Conservation (phyloP, 2,797 vertebrate genomes). For the Bradypus variegatus region DNA sequence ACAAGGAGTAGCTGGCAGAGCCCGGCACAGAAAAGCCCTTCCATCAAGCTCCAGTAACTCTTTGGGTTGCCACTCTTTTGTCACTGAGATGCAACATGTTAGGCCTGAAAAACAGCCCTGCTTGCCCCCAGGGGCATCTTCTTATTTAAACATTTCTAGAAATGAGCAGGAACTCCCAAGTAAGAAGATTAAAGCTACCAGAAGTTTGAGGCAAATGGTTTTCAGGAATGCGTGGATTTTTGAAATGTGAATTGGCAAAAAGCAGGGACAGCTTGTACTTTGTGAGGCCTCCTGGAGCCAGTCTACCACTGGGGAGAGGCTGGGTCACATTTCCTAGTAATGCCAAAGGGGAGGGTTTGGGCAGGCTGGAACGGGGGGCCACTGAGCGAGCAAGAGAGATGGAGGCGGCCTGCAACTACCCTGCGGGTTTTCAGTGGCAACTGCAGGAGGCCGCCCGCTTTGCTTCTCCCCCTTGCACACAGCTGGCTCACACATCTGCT, state of each 20-base stretch:
- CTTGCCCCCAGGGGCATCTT: not conserved
- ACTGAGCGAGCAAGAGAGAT: not conserved
- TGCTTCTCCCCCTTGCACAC: not conserved
- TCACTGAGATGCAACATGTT: not conserved
- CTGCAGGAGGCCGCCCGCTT: not conserved
- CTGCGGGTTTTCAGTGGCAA: not conserved
- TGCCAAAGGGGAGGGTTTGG: not conserved
- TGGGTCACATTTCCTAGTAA: not conserved
- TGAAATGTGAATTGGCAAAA: conserved; percentile 29
- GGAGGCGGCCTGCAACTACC: not conserved
- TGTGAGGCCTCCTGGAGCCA: not conserved
- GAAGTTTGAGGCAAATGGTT: not conserved
- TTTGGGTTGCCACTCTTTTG: rapidly evolving
- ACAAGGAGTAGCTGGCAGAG: not conserved
- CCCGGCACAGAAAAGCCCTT: not conserved
- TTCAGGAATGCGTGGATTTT: not conserved
- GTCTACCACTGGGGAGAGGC: not conserved
- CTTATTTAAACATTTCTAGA: conserved; percentile 37
- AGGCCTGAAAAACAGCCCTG: not conserved
- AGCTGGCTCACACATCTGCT: not conserved
- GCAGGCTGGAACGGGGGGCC: not conserved
- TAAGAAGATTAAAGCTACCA: not conserved
- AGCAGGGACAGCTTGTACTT: not conserved
- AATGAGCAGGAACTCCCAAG: conserved; percentile 28
- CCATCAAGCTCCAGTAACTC: not conserved